Evolutionary conservation across 1,140 invertebrate species (phyloP).

Genomic region (Drosophila takahashii): DNA sequence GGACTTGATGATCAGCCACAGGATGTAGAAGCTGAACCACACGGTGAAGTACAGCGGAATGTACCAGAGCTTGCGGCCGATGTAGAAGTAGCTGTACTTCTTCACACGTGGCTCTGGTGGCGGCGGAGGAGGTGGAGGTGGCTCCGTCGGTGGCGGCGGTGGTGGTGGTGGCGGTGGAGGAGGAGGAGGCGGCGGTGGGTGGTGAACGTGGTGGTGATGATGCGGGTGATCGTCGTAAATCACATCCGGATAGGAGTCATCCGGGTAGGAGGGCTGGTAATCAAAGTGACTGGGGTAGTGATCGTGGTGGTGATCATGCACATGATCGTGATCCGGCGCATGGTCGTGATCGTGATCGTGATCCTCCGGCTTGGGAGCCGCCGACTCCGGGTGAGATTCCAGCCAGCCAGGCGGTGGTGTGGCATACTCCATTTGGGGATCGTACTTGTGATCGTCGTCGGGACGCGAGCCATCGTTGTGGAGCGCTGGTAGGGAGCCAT

Average conservation of each 20-base stretch:
- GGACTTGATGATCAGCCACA: constrained; percentile 91
- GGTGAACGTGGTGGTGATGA: constrained; percentile 83
- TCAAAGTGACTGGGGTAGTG: constrained; percentile 51
- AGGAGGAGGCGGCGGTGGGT: constrained; percentile 59
- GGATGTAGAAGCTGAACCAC: constrained; percentile 92
- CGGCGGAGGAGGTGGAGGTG: constrained; percentile 85
- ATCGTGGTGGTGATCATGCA: constrained; percentile 69
- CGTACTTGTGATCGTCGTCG: constrained; percentile 67
- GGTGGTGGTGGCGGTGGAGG: constrained; percentile 83
- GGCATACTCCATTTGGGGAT: constrained; percentile 75
- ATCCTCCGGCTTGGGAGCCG: constrained; percentile 53
- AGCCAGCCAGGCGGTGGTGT: constrained; percentile 80
- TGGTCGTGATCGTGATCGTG: constrained; percentile 53
- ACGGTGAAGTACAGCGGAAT: constrained; percentile 93
- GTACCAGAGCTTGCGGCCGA: constrained; percentile 93
- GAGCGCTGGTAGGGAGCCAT: constrained; percentile 33
- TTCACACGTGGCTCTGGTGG: constrained; percentile 88
- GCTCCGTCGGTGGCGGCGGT: constrained; percentile 84
- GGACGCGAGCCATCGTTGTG: constrained; percentile 46
- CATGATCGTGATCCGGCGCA: constrained; percentile 33
- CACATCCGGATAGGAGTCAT: constrained; percentile 63
- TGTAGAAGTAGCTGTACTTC: constrained; percentile 93
- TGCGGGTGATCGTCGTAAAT: constrained; percentile 66
- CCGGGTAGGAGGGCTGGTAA: constrained; percentile 49
- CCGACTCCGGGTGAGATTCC: constrained; percentile 72